Evolutionary conservation across 2,888 invertebrate species (phyloP).

Genomic region (Dasysyrphus tricinctus): DNA sequence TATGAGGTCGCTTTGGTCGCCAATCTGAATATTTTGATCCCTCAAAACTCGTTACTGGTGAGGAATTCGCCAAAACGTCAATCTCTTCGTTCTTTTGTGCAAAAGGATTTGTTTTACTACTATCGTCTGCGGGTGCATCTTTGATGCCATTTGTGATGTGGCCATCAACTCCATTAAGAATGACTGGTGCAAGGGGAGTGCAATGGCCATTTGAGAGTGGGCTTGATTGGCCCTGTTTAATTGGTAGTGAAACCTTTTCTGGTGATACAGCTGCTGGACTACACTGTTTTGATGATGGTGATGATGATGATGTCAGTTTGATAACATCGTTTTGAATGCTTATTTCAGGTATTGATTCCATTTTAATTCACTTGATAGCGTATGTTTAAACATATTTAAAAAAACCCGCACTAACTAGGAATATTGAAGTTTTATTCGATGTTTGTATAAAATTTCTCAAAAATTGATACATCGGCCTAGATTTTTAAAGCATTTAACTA

Average conservation of each 20-base stretch:
- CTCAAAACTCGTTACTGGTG: conserved; percentile 62
- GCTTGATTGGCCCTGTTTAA: conserved; percentile 18
- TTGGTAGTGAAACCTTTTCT: conserved; percentile 49
- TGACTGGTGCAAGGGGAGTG: conserved; percentile 11
- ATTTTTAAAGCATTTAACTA: background rate
- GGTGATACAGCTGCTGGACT: background rate
- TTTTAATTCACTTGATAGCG: conserved; percentile 25
- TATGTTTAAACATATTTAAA: conserved; percentile 14
- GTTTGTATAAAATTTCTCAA: background rate
- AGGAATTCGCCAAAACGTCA: conserved; percentile 30
- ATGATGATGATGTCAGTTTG: conserved; percentile 15
- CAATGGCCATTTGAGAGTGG: conserved; percentile 51
- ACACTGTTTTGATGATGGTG: conserved; percentile 34
- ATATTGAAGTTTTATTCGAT: background rate
- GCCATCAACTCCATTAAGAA: conserved; percentile 45
- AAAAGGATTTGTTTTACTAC: conserved; percentile 68
- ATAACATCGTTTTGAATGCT: conserved; percentile 24
- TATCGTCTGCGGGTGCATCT: conserved; percentile 5
- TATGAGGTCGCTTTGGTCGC: conserved; percentile 85
- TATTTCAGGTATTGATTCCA: conserved; percentile 45
- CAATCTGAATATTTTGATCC: conserved; percentile 57
- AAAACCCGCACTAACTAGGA: background rate
- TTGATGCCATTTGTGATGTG: conserved; percentile 50
- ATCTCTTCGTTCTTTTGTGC: conserved; percentile 48
- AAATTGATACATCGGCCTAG: background rate